phyloP scores from a whole-genome alignment of 2,888 invertebrate species.

The Melangyna quadrimaculata region DNA sequence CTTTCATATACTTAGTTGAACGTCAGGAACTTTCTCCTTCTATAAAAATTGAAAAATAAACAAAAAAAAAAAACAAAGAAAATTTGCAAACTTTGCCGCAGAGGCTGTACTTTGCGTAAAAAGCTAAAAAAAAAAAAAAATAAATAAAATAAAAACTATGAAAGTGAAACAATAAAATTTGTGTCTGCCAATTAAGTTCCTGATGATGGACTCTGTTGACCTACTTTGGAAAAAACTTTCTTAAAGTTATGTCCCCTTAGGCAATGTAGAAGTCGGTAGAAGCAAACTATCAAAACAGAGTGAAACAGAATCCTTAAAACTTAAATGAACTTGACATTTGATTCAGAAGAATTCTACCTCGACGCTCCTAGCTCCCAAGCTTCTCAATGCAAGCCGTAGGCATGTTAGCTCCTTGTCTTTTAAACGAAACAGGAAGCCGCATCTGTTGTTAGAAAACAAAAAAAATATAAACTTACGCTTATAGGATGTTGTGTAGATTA shows the following conservation, averaged over 20 bases:
- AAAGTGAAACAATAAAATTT: slow-evolving; percentile 60
- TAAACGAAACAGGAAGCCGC: background rate
- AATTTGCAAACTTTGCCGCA: slow-evolving; percentile 26
- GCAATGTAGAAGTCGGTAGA: background rate
- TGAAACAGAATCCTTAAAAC: slow-evolving; percentile 13
- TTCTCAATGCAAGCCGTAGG: background rate
- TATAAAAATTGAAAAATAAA: background rate
- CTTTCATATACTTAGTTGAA: background rate
- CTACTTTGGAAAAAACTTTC: slow-evolving; percentile 43
- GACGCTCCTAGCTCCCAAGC: background rate
- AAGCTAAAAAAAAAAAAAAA: background rate
- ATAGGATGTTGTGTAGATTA: background rate
- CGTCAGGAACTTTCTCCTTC: slow-evolving; percentile 9
- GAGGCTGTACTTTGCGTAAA: slow-evolving; percentile 33
- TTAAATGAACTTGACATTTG: slow-evolving; percentile 63
- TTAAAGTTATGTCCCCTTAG: background rate
- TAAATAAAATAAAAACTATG: slow-evolving; percentile 31
- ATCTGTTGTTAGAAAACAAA: background rate
- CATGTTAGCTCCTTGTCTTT: background rate
- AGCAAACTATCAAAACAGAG: background rate
- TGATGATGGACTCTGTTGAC: slow-evolving; percentile 51
- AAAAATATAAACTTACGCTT: background rate
- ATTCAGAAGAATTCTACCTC: slow-evolving; percentile 9
- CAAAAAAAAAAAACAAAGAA: slow-evolving; percentile 8
- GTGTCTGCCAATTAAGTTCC: slow-evolving; percentile 63